These are phyloP conservation scores for Epicauta chinensis DNA, from an alignment of 1,140 invertebrate species.

Conservation along the genomic window DNA sequence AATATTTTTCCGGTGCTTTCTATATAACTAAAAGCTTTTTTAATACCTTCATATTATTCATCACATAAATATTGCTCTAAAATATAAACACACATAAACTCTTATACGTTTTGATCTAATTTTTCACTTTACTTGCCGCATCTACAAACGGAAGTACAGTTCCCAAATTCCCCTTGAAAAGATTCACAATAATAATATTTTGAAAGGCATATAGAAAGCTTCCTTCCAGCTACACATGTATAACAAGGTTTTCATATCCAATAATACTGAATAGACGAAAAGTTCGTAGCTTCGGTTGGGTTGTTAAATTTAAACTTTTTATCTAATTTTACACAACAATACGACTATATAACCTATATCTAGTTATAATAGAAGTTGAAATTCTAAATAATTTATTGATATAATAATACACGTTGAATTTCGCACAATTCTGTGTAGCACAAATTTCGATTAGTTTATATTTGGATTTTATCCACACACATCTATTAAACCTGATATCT, in stretches of 20 bases:
- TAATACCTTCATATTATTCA: constrained; percentile 30
- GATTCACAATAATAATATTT: constrained; percentile 1
- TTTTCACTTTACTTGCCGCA: constrained; percentile 16
- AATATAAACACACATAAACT: constrained; percentile 23
- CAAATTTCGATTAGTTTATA: constrained; percentile 7
- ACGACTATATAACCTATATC: no score
- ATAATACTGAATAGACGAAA: no score
- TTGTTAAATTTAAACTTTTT: constrained; percentile 14
- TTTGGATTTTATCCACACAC: constrained; percentile 1
- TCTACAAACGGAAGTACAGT: neutral
- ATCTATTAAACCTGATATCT: constrained; percentile 9
- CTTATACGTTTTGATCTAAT: constrained; percentile 17
- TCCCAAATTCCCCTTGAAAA: neutral
- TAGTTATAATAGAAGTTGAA: no score
- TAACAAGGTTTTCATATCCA: constrained; percentile 8
- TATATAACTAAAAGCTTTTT: constrained; percentile 22
- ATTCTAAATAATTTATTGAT: no score
- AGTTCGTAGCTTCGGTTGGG: neutral
- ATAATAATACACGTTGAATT: no score
- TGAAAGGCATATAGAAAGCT: constrained; percentile 3
- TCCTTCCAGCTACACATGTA: constrained; percentile 1
- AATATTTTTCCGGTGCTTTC: constrained; percentile 1
- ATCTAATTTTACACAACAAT: constrained; percentile 7
- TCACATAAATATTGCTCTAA: constrained; percentile 25
- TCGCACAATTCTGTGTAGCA: neutral